Evolutionary conservation across 2,113 vertebrate species (phyloP).

Genomic region (Chaetorhynchus papuensis): DNA sequence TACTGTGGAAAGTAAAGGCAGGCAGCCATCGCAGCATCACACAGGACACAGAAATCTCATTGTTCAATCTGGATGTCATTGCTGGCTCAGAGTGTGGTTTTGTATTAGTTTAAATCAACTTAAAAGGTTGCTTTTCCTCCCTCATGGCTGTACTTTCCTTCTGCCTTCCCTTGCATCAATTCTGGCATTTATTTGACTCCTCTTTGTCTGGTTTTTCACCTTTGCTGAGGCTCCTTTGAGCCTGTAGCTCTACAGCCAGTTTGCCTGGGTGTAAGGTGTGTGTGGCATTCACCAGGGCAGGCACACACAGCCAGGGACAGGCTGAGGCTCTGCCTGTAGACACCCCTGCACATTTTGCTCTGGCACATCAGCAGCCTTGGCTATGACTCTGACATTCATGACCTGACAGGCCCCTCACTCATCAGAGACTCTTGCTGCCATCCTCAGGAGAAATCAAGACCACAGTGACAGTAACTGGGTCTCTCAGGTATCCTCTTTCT

Average conservation of each 20-base stretch:
- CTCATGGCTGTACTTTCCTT: neutral
- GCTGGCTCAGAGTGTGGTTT: neutral
- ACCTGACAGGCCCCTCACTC: neutral
- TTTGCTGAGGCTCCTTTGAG: neutral
- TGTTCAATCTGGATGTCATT: neutral
- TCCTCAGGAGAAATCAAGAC: neutral
- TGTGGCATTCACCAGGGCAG: neutral
- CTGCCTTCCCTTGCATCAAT: neutral
- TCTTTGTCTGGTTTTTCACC: neutral
- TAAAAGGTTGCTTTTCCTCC: neutral
- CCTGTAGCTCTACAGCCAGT: neutral
- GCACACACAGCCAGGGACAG: neutral
- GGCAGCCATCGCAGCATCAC: neutral
- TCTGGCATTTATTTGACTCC: neutral
- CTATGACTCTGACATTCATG: accelerated
- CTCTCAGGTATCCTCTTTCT: neutral
- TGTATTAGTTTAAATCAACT: neutral
- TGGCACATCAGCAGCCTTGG: neutral
- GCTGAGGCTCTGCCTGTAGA: neutral
- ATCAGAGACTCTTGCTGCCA: neutral
- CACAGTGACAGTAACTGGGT: neutral
- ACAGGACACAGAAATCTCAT: neutral
- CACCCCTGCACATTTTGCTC: accelerated
- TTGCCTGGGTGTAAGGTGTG: neutral
- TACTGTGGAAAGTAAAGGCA: neutral